A percentile compares a stretch with the other conserved stretches of the same genome.
phyloP scores from a whole-genome alignment of 92 coral and sea anemone species.

The Pocillopora grandis region DNA sequence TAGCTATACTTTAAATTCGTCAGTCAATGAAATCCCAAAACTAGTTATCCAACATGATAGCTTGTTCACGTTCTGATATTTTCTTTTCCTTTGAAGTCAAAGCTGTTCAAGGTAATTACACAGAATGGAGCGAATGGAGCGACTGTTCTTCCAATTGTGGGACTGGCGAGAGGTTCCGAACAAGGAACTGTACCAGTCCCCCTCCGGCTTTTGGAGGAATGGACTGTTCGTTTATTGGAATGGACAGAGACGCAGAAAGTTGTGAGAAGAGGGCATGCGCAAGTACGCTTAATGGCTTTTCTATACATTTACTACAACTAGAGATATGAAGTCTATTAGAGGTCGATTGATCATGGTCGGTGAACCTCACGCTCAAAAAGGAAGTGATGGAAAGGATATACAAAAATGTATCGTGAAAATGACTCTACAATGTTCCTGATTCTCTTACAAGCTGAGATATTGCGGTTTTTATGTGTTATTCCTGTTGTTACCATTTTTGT shows the following conservation, averaged over 20 bases:
- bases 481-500: too few relatives aligned
- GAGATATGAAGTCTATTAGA: not conserved
- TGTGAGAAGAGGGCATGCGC: conserved; percentile 86
- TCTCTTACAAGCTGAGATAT: too few relatives aligned
- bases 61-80: too few relatives aligned
- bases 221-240: conserved; percentile 90
- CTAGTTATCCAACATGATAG: too few relatives aligned
- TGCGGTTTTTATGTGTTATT: too few relatives aligned
- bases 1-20: too few relatives aligned
- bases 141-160: conserved; percentile 88
- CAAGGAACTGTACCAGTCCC: conserved; percentile 95
- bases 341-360: not conserved
- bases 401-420: too few relatives aligned
- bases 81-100: conserved; percentile 48
- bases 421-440: too few relatives aligned
- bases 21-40: too few relatives aligned
- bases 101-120: conserved; percentile 90
- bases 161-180: conserved; percentile 84
- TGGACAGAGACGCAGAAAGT: conserved; percentile 83
- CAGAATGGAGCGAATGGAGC: conserved; percentile 92
- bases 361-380: too few relatives aligned
- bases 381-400: too few relatives aligned
- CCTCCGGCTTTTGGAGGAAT: conserved; percentile 96
- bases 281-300: conserved; percentile 49
- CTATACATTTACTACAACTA: not conserved